Conservation (phyloP, 2,113 vertebrate genomes). For the Callaeas wilsoni region DNA sequence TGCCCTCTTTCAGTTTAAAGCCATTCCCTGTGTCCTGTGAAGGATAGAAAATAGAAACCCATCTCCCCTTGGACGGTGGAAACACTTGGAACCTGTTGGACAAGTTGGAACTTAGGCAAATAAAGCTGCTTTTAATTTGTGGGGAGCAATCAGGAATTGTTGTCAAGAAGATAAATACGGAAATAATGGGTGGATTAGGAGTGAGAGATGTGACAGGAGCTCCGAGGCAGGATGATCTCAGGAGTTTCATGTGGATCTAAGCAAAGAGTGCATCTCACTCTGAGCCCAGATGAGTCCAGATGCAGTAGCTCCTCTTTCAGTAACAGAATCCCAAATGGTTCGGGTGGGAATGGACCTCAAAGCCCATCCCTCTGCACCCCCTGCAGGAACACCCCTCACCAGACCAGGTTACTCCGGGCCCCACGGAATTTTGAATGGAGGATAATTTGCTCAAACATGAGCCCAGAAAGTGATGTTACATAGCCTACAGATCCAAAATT, state of each 20-base stretch:
- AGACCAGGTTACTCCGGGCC: not conserved
- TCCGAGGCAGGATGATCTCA: not conserved
- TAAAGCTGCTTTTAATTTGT: not conserved
- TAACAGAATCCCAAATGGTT: not conserved
- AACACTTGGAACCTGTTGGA: not conserved
- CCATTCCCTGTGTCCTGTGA: not conserved
- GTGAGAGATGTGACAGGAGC: not conserved
- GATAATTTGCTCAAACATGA: not conserved
- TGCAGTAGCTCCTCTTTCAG: not conserved
- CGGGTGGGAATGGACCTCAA: not conserved
- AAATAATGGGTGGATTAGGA: constrained; percentile 1
- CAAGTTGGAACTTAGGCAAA: not conserved
- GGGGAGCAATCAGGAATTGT: not conserved
- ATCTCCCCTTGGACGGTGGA: not conserved
- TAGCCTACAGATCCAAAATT: not conserved
- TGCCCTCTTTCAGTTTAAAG: not conserved
- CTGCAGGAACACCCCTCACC: not conserved
- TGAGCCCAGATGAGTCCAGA: not conserved
- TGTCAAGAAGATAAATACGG: not conserved
- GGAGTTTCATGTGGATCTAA: not conserved
- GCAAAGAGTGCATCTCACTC: not conserved
- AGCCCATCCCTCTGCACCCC: not conserved
- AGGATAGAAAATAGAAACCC: not conserved
- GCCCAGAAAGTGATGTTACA: not conserved
- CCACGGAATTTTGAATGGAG: not conserved